These are phyloP conservation scores for Drosophila subobscura DNA, from an alignment of 1,140 invertebrate species.

Conservation along the genomic window DNA sequence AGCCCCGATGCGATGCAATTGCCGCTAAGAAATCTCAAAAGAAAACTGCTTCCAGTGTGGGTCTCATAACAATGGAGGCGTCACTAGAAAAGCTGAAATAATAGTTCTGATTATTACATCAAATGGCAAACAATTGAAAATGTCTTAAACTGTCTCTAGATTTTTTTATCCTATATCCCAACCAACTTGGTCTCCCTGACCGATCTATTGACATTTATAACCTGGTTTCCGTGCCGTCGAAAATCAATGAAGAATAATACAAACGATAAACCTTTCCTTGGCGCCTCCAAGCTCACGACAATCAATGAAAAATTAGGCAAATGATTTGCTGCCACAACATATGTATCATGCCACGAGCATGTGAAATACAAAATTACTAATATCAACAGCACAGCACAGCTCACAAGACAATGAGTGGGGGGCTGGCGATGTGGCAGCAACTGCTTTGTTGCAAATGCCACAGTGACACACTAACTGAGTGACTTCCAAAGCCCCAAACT, in stretches of 20 bases:
- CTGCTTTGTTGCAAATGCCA: slow-evolving; percentile 62
- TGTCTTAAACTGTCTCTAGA: too few relatives aligned
- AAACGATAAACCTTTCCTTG: slow-evolving; percentile 18
- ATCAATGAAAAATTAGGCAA: slow-evolving; percentile 50
- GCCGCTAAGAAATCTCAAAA: not conserved
- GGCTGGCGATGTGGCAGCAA: slow-evolving; percentile 4
- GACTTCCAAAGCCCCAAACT: slow-evolving; percentile 60
- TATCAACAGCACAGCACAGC: slow-evolving; percentile 50
- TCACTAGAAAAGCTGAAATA: too few relatives aligned
- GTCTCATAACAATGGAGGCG: too few relatives aligned
- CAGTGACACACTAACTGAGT: slow-evolving; percentile 76
- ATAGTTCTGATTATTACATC: too few relatives aligned
- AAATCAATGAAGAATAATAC: slow-evolving; percentile 38
- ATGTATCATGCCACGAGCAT: slow-evolving; percentile 48
- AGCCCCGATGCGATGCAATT: too few relatives aligned
- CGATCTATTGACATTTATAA: slow-evolving; percentile 34
- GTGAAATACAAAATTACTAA: slow-evolving; percentile 70
- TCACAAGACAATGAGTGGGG: slow-evolving; percentile 45
- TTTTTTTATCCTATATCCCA: not conserved
- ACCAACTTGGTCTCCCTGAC: slow-evolving; percentile 12
- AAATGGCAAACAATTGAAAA: too few relatives aligned
- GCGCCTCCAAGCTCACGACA: slow-evolving; percentile 20
- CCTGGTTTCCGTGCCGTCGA: slow-evolving; percentile 18
- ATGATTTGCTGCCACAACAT: slow-evolving; percentile 40
- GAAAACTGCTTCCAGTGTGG: not conserved